Evolutionary conservation across 2,113 vertebrate species (phyloP).

Genomic region (Pollachius pollachius): DNA sequence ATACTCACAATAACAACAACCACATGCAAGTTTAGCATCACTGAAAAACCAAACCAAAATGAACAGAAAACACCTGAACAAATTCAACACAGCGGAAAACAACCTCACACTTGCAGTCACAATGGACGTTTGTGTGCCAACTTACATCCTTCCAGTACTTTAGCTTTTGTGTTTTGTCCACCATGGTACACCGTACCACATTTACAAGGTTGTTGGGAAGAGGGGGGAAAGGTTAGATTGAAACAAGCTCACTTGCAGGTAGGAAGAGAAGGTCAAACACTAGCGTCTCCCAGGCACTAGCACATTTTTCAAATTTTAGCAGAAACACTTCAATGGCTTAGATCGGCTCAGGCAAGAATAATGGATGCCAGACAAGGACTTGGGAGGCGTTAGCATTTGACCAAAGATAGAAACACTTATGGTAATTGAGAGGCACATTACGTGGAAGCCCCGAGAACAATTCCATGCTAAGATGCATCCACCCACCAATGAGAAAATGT

Average conservation of each 20-base stretch:
- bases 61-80: slow-evolving; percentile 19
- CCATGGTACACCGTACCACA: slow-evolving; percentile 80
- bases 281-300: slow-evolving; percentile 25
- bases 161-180: slow-evolving; percentile 82
- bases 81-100: slow-evolving; percentile 28
- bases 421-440: too few species aligned
- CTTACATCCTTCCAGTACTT: slow-evolving; percentile 99
- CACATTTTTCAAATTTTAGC: background rate
- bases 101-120: background rate
- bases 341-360: too few species aligned
- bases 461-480: background rate
- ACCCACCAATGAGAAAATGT: background rate
- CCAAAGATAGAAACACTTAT: too few species aligned
- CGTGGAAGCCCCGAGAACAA: background rate
- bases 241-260: slow-evolving; percentile 55
- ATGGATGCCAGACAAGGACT: too few species aligned
- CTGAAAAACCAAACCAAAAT: slow-evolving; percentile 24
- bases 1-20: slow-evolving; percentile 5
- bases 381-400: background rate
- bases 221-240: slow-evolving; percentile 80
- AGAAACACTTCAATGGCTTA: too few species aligned
- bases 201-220: slow-evolving; percentile 74
- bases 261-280: slow-evolving; percentile 23
- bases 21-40: slow-evolving; percentile 37
- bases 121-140: slow-evolving; percentile 46